These are phyloP conservation scores for Oreochromis tanganicae DNA, from an alignment of 2,113 vertebrate species.

Conservation along the genomic window DNA sequence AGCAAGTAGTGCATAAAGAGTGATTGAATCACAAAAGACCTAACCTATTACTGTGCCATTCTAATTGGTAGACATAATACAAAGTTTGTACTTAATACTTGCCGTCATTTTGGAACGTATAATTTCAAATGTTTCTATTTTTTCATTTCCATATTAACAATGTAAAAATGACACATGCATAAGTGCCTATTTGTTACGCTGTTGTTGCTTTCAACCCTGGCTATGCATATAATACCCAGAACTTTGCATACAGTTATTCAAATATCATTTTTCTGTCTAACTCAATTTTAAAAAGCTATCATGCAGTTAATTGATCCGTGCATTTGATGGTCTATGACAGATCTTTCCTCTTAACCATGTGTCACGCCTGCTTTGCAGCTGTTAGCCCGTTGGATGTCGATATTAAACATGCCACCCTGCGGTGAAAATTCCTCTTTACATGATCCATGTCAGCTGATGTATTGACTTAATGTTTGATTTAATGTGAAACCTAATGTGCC, in stretches of 20 bases:
- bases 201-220: neutral
- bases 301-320: neutral
- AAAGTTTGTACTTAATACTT: neutral
- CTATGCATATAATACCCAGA: neutral
- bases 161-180: neutral
- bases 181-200: neutral
- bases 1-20: neutral
- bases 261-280: neutral
- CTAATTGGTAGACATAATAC: neutral
- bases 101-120: neutral
- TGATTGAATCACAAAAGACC: neutral
- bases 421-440: neutral
- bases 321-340: neutral
- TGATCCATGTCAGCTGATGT: neutral
- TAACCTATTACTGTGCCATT: rapidly evolving
- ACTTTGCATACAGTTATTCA: neutral
- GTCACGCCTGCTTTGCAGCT: neutral
- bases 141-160: neutral
- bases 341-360: neutral
- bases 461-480: slow-evolving; percentile 1
- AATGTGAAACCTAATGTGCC: neutral
- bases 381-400: neutral
- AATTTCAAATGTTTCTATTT: neutral
- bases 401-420: neutral
- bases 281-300: neutral